Conservation (phyloP, 2,888 invertebrate genomes). For the Orgyia antiqua region DNA sequence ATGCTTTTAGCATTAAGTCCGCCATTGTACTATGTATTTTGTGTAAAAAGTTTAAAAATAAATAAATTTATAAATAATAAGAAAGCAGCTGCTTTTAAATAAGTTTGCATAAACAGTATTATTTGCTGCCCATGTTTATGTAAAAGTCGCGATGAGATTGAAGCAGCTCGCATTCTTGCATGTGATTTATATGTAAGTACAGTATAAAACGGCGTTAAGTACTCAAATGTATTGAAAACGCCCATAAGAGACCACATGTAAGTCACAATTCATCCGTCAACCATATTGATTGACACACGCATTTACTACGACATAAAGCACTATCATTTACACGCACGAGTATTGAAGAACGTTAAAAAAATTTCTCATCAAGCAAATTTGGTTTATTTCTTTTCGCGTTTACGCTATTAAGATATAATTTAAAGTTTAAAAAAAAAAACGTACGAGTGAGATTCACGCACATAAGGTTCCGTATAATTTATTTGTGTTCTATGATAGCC, state of each 20-base stretch:
- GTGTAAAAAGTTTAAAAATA: too few species aligned
- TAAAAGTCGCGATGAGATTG: slow-evolving; percentile 2
- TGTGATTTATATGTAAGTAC: slow-evolving; percentile 1
- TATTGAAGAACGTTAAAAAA: slow-evolving; percentile 1
- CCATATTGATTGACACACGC: slow-evolving; percentile 12
- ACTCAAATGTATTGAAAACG: slow-evolving; percentile 13
- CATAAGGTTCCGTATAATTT: too few species aligned
- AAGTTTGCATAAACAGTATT: slow-evolving; percentile 1
- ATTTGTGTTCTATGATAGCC: too few species aligned
- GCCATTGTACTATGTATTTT: too few species aligned
- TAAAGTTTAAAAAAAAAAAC: slow-evolving; percentile 1
- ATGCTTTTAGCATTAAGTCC: too few species aligned
- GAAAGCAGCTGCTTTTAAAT: background rate
- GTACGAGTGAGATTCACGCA: too few species aligned
- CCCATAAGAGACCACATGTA: slow-evolving; percentile 3
- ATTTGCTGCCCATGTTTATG: slow-evolving; percentile 1
- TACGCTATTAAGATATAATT: slow-evolving; percentile 1
- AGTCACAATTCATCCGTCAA: background rate
- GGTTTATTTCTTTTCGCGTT: slow-evolving; percentile 1
- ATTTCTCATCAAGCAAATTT: background rate
- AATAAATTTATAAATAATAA: too few species aligned
- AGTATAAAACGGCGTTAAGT: background rate
- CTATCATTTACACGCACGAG: background rate
- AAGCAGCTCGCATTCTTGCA: slow-evolving; percentile 4
- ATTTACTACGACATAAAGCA: slow-evolving; percentile 15